Conservation (phyloP, 2,888 invertebrate genomes). For the Eueremaeus valkanovi region DNA sequence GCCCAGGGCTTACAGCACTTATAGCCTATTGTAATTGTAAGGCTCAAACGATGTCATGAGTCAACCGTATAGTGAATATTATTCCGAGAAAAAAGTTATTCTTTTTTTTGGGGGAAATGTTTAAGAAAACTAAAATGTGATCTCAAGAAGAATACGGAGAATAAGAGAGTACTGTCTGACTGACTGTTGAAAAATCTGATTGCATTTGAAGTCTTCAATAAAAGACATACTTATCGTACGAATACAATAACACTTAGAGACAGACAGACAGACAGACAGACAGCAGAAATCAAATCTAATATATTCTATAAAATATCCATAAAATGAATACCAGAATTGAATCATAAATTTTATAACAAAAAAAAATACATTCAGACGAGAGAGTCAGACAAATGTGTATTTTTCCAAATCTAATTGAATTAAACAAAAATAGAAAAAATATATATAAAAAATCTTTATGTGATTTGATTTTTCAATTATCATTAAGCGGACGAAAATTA, state of each 20-base stretch:
- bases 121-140: background rate
- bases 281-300: background rate
- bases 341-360: background rate
- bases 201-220: background rate
- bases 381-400: background rate
- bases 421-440: background rate
- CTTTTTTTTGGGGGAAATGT: background rate
- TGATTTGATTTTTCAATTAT: background rate
- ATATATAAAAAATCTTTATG: background rate
- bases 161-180: background rate
- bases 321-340: background rate
- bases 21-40: background rate
- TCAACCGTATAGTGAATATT: background rate
- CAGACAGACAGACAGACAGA: background rate
- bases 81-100: background rate
- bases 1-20: background rate
- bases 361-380: background rate
- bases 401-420: background rate
- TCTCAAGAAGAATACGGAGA: too few relatives aligned
- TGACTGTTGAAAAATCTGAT: background rate
- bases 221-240: background rate
- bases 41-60: background rate
- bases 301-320: background rate
- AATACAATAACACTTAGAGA: background rate
- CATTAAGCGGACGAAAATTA: background rate